A percentile compares a stretch with the other conserved stretches of the same genome.
Conservation (phyloP, 2,888 invertebrate species). For the Conistra vaccinii region DNA sequence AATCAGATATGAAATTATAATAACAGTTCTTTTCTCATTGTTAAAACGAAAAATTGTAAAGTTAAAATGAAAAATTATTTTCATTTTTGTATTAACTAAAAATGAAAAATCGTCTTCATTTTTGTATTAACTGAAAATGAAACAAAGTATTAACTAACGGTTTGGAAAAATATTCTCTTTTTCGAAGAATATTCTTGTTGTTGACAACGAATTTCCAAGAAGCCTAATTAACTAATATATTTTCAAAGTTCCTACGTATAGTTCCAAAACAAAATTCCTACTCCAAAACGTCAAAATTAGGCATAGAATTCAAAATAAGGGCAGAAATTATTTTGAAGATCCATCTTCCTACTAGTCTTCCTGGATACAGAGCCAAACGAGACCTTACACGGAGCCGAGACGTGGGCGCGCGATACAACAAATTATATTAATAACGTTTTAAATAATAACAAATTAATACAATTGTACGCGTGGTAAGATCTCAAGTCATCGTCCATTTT, state of each 20-base stretch:
- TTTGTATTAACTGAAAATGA: slow-evolving; percentile 3
- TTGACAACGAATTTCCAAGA: slow-evolving; percentile 46
- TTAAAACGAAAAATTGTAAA: slow-evolving; percentile 2
- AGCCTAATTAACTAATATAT: slow-evolving; percentile 30
- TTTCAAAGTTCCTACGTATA: slow-evolving; percentile 75
- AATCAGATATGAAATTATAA: slow-evolving; percentile 20
- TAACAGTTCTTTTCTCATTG: not conserved
- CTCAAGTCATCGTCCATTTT: slow-evolving; percentile 72
- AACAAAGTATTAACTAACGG: not conserved
- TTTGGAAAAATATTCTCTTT: slow-evolving; percentile 6
- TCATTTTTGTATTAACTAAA: slow-evolving; percentile 4
- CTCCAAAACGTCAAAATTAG: slow-evolving; percentile 59
- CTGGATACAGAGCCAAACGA: slow-evolving; percentile 78
- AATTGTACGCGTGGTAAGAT: slow-evolving; percentile 87
- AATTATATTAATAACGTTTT: slow-evolving; percentile 91
- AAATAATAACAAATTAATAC: slow-evolving; percentile 89
- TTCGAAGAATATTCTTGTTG: slow-evolving; percentile 19
- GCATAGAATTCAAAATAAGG: slow-evolving; percentile 55
- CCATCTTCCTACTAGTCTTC: slow-evolving; percentile 87
- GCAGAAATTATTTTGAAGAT: slow-evolving; percentile 55
- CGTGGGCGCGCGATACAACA: slow-evolving; percentile 86
- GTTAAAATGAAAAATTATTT: not conserved
- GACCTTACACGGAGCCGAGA: slow-evolving; percentile 76
- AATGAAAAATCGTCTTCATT: slow-evolving; percentile 7
- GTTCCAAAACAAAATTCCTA: slow-evolving; percentile 67